phyloP scores from a whole-genome alignment of 2,797 vertebrate genomes.

The Ficedula albicollis region DNA sequence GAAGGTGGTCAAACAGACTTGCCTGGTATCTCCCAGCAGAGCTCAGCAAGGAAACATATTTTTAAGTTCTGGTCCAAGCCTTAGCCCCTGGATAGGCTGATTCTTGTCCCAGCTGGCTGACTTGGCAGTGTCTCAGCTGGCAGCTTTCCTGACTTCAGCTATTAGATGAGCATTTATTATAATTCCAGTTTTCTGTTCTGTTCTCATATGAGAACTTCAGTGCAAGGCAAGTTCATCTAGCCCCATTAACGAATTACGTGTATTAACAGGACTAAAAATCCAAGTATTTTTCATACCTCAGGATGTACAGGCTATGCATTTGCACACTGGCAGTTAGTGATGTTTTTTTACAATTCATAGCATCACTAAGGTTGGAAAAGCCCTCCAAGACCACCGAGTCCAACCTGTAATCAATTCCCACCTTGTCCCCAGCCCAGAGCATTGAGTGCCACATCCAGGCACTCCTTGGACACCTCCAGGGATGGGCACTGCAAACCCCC shows the following conservation, averaged over 20 bases:
- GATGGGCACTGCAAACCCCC: neutral
- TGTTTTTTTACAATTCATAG: neutral
- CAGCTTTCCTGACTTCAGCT: neutral
- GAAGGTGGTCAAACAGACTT: neutral
- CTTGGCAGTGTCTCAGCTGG: neutral
- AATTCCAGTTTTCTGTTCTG: neutral
- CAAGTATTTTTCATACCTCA: neutral
- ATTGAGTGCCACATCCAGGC: neutral
- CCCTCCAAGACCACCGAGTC: neutral
- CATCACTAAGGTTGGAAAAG: neutral
- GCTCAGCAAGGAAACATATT: neutral
- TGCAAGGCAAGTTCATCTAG: neutral
- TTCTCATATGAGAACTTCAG: neutral
- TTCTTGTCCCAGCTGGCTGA: neutral
- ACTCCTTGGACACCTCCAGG: neutral
- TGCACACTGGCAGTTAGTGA: neutral
- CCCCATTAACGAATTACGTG: neutral
- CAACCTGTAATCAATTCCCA: neutral
- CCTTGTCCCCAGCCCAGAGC: neutral
- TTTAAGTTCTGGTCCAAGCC: neutral
- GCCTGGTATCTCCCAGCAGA: neutral
- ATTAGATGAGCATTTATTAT: neutral
- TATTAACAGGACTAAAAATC: neutral
- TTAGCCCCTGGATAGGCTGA: neutral
- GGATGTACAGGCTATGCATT: neutral